A percentile compares a stretch with the other conserved stretches of the same genome.
These are phyloP conservation scores for Lasioglossum oenotherae DNA, from an alignment of 2,888 invertebrate species.

Conservation along the genomic window DNA sequence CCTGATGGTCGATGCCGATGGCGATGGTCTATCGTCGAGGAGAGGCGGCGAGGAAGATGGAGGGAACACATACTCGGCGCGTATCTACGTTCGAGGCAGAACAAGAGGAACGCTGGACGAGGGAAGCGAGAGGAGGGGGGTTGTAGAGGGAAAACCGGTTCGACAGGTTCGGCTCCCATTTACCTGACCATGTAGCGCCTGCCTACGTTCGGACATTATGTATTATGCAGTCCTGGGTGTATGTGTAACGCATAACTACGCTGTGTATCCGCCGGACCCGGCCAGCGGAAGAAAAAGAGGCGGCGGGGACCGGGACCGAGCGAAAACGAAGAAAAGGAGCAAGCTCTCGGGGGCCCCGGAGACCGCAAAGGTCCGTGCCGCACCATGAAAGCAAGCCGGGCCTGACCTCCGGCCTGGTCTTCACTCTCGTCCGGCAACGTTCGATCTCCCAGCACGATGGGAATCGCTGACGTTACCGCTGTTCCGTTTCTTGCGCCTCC, in stretches of 20 bases:
- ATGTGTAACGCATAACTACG: conserved; percentile 81
- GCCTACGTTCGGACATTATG: conserved; percentile 75
- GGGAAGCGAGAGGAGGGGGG: conserved; percentile 12
- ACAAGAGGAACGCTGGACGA: conserved; percentile 29
- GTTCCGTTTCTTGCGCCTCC: conserved; percentile 2
- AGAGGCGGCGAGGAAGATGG: conserved; percentile 46
- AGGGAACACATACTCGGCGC: conserved; percentile 26
- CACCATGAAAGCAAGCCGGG: conserved; percentile 73
- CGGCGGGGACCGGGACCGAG: conserved; percentile 37
- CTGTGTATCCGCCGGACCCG: conserved; percentile 71
- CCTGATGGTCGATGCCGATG: conserved; percentile 64
- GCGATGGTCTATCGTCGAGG: conserved; percentile 56
- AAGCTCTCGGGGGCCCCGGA: conserved; percentile 17
- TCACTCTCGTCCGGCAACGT: conserved; percentile 70
- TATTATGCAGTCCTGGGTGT: conserved; percentile 74
- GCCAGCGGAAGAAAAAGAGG: conserved; percentile 43
- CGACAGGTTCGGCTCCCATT: conserved; percentile 82
- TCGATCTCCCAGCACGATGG: conserved; percentile 26
- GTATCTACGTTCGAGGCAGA: conserved; percentile 47
- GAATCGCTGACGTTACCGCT: conserved; percentile 38
- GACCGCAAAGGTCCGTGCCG: conserved; percentile 63
- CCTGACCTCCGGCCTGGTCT: conserved; percentile 75
- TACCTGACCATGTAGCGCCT: conserved; percentile 80
- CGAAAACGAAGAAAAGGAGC: conserved; percentile 46
- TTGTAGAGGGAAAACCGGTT: conserved; percentile 79